Conservation (phyloP, 1,140 invertebrate genomes). For the Nilaparvata lugens region DNA sequence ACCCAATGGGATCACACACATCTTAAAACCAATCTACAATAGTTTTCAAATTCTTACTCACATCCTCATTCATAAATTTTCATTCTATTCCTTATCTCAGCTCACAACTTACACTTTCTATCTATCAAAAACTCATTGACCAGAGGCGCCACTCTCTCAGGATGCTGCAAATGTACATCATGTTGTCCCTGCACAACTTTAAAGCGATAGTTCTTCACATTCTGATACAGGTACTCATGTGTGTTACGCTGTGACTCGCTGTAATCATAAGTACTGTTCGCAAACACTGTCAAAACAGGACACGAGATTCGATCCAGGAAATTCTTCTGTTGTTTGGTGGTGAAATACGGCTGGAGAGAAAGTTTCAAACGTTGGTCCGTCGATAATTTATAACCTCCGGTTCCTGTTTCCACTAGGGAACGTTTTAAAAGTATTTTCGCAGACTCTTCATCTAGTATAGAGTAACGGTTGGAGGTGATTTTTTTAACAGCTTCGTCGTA, state of each 20-base stretch:
- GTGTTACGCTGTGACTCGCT: slow-evolving; percentile 18
- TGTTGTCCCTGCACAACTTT: slow-evolving; percentile 46
- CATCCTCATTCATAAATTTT: too few species aligned
- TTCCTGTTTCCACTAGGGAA: neutral
- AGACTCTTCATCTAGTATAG: neutral
- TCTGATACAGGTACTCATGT: slow-evolving; percentile 27
- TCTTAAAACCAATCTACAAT: too few species aligned
- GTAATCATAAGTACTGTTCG: slow-evolving; percentile 14
- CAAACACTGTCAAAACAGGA: slow-evolving; percentile 31
- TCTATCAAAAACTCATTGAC: slow-evolving; percentile 37
- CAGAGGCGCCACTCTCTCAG: slow-evolving; percentile 39
- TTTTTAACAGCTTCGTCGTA: neutral
- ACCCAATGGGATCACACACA: too few species aligned
- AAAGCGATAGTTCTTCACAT: slow-evolving; percentile 21
- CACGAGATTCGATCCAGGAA: slow-evolving; percentile 24
- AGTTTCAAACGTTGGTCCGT: neutral
- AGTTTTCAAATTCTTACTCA: too few species aligned
- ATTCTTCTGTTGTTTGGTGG: neutral
- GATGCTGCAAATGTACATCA: slow-evolving; percentile 51
- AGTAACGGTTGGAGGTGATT: neutral
- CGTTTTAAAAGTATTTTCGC: neutral
- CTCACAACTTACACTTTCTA: slow-evolving; percentile 10
- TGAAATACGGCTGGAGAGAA: neutral
- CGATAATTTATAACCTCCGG: neutral
- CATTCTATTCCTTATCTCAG: too few species aligned